Evolutionary conservation across 2,113 vertebrate genomes (phyloP).

Genomic region (Sorex araneus): DNA sequence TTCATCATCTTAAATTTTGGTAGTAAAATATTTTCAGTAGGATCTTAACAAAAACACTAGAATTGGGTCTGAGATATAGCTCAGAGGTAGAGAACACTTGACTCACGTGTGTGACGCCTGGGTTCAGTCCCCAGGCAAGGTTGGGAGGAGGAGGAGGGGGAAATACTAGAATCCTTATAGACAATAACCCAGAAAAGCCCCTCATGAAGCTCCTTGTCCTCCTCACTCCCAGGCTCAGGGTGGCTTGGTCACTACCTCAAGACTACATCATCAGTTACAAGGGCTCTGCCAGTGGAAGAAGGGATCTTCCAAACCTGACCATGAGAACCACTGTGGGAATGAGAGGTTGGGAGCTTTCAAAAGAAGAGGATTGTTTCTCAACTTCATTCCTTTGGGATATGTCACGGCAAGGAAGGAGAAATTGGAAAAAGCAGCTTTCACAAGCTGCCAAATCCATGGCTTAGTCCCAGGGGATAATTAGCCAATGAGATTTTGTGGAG

Average conservation of each 20-base stretch:
- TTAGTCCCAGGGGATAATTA: slow-evolving; percentile 79
- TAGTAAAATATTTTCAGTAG: neutral
- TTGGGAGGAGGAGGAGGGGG: too few species aligned
- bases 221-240: neutral
- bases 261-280: neutral
- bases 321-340: slow-evolving; percentile 84
- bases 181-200: slow-evolving; percentile 5
- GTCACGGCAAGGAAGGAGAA: slow-evolving; percentile 84
- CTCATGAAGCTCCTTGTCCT: neutral
- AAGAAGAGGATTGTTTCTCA: slow-evolving; percentile 81
- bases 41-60: slow-evolving; percentile 38
- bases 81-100: too few species aligned
- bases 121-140: too few species aligned
- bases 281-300: slow-evolving; percentile 53
- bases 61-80: too few species aligned
- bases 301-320: slow-evolving; percentile 37
- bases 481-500: slow-evolving; percentile 76
- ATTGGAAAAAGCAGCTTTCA: slow-evolving; percentile 83
- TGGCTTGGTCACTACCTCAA: neutral
- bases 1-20: slow-evolving; percentile 23
- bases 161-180: neutral
- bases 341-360: slow-evolving; percentile 71
- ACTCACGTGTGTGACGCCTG: too few species aligned
- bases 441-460: slow-evolving; percentile 82
- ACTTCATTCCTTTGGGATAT: slow-evolving; percentile 85